Percentiles rank a stretch among this genome's conserved stretches.
phyloP scores from a whole-genome alignment of 2,797 vertebrate genomes.

The Anableps anableps region DNA sequence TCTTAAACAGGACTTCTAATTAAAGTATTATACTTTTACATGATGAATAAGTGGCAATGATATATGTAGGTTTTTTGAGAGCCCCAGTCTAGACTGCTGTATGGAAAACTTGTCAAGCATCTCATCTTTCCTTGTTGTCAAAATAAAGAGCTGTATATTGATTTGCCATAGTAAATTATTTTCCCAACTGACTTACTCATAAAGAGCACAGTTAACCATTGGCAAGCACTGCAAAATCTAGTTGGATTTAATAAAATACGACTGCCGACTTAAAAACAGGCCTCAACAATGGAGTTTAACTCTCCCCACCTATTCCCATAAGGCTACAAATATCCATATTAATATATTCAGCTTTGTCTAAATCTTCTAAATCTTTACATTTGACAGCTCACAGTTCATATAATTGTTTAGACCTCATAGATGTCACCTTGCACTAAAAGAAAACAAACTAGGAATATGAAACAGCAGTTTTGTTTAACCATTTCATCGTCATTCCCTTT shows the following conservation, averaged over 20 bases:
- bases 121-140: constrained; percentile 52
- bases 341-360: constrained; percentile 77
- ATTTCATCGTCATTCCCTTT: constrained; percentile 58
- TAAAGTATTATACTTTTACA: constrained; percentile 32
- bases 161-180: constrained; percentile 28
- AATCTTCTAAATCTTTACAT: constrained; percentile 60
- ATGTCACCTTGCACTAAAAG: constrained; percentile 26
- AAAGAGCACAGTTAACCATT: constrained; percentile 57
- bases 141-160: constrained; percentile 43
- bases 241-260: constrained; percentile 78
- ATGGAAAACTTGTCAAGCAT: constrained; percentile 39
- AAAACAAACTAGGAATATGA: constrained; percentile 47
- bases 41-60: constrained; percentile 44
- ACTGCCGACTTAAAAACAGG: constrained; percentile 69
- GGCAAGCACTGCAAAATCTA: constrained; percentile 66
- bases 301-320: constrained; percentile 69
- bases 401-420: constrained; percentile 49
- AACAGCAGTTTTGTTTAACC: constrained; percentile 52
- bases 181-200: constrained; percentile 55
- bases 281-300: constrained; percentile 57
- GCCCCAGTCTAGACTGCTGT: constrained; percentile 18
- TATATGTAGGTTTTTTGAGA: constrained; percentile 47
- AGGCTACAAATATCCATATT: constrained; percentile 68
- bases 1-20: constrained; percentile 43
- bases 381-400: constrained; percentile 62